Evolutionary conservation across 2,797 vertebrate genomes (phyloP), one percentile per base, ranked within the genome.

Genomic region (Denticeps clupeoides): DNA sequence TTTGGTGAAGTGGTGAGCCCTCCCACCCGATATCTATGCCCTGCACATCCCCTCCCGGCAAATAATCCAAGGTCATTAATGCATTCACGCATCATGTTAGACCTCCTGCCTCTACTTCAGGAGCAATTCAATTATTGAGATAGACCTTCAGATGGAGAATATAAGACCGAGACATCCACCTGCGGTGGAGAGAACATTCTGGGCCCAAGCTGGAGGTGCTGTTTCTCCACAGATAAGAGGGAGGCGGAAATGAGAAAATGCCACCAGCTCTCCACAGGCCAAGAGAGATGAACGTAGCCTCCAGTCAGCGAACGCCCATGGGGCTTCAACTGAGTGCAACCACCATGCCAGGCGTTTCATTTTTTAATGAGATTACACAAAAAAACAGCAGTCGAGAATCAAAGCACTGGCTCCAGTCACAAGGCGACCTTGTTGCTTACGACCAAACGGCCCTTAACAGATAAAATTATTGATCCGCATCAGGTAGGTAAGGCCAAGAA

Each of bases 401-500:
- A 37, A 40, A 16, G 24, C 45, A n/a, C n/a, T n/a, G n/a, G n/a
- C n/a, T n/a, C n/a, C n/a, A n/a, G n/a, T n/a, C n/a, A n/a, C n/a
- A n/a, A n/a, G n/a, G n/a, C n/a, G n/a, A n/a, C n/a, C n/a, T n/a
- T n/a, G n/a, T n/a, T n/a, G n/a, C n/a, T n/a, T n/a, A n/a, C n/a
- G n/a, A n/a, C n/a, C 19, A 11, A 26, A 46, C 41, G 63, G 71
- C 78, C 71, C 53, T 31, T 7, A 42, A 35, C 9, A 56, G 60
- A 47, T 58, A 67, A 62, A 46, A 69, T 60, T 68, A 75, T 76
- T 65, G 79, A 79, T 72, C 43, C 7, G 47, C 49, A 63, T 60
- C 56, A 65, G 59, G 58, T 59, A 68, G 56, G 54, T 60, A 47
- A 53, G 24, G 12, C 35, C 49, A 47, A 47, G 25, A 32, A 52